A percentile compares a stretch with the other conserved stretches of the same genome.
These are phyloP conservation scores for Palythoa heliodiscus DNA, from an alignment of 92 coral and sea anemone species.

Conservation along the genomic window DNA sequence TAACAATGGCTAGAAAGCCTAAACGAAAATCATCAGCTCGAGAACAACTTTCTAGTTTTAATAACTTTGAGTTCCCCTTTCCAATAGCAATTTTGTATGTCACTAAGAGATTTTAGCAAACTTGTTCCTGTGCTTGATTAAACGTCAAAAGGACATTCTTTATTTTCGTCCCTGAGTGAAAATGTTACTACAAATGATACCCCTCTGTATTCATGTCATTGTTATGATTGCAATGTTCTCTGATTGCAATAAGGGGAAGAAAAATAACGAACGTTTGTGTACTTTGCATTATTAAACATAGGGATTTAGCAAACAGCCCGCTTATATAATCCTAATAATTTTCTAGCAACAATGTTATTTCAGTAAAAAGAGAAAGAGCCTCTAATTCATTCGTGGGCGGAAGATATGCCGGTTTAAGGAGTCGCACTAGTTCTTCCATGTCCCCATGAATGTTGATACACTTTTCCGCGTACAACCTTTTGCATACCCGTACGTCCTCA, in stretches of 20 bases:
- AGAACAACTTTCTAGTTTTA: not conserved
- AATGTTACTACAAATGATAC: too few relatives aligned
- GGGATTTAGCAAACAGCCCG: not conserved
- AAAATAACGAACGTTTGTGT: too few relatives aligned
- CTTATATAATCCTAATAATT: not conserved
- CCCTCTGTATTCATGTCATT: too few relatives aligned
- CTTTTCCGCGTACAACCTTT: conserved; percentile 43
- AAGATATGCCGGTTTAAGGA: conserved; percentile 44
- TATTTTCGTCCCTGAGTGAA: too few relatives aligned
- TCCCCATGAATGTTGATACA: conserved; percentile 37
- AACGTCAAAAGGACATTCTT: too few relatives aligned
- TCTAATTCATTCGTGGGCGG: conserved; percentile 41
- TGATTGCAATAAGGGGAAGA: too few relatives aligned
- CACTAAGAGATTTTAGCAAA: too few relatives aligned
- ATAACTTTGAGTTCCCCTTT: too few relatives aligned
- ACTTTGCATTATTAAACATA: too few relatives aligned
- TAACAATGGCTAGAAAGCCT: not conserved
- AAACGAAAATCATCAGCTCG: not conserved
- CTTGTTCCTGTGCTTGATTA: too few relatives aligned
- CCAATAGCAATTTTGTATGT: too few relatives aligned
- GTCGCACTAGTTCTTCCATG: conserved; percentile 51
- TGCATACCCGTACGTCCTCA: conserved; percentile 54
- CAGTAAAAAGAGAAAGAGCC: not conserved
- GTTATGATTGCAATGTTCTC: too few relatives aligned
- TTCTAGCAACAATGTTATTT: not conserved